These are phyloP conservation scores for Napeogenes inachia DNA, from an alignment of 2,888 invertebrate species.

Conservation along the genomic window DNA sequence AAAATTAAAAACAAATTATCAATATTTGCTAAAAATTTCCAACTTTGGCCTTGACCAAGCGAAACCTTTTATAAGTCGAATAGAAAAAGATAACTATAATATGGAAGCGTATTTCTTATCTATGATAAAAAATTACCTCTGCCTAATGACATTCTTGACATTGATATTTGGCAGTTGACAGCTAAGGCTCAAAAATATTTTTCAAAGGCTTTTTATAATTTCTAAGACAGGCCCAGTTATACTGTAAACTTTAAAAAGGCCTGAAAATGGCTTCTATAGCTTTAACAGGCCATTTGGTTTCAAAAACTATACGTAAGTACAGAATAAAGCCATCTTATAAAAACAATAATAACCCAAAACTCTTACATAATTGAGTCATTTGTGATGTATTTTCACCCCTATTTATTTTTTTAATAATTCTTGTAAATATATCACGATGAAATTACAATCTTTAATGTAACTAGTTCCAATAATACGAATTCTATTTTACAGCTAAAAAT, in stretches of 20 bases:
- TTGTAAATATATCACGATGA: no score
- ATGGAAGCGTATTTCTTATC: no score
- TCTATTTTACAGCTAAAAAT: slow-evolving; percentile 52
- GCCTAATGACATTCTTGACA: not conserved
- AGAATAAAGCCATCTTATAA: slow-evolving; percentile 13
- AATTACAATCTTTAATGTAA: no score
- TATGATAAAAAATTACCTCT: slow-evolving; percentile 1
- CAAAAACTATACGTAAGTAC: slow-evolving; percentile 63
- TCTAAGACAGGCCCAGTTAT: slow-evolving; percentile 7
- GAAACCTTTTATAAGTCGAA: no score
- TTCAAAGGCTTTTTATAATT: slow-evolving; percentile 7
- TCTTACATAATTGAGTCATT: slow-evolving; percentile 60
- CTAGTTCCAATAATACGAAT: not conserved
- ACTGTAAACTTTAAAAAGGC: slow-evolving; percentile 32
- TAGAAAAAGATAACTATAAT: no score
- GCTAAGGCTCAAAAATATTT: not conserved
- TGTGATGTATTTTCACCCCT: not conserved
- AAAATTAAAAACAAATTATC: no score
- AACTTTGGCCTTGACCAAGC: no score
- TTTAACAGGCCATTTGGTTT: slow-evolving; percentile 55
- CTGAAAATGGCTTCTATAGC: slow-evolving; percentile 67
- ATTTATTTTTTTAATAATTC: not conserved
- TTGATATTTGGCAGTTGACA: slow-evolving; percentile 6
- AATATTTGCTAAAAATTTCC: no score
- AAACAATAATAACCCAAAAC: slow-evolving; percentile 21